These are phyloP conservation scores for Elegia similella DNA, from an alignment of 2,888 invertebrate species.

Conservation along the genomic window DNA sequence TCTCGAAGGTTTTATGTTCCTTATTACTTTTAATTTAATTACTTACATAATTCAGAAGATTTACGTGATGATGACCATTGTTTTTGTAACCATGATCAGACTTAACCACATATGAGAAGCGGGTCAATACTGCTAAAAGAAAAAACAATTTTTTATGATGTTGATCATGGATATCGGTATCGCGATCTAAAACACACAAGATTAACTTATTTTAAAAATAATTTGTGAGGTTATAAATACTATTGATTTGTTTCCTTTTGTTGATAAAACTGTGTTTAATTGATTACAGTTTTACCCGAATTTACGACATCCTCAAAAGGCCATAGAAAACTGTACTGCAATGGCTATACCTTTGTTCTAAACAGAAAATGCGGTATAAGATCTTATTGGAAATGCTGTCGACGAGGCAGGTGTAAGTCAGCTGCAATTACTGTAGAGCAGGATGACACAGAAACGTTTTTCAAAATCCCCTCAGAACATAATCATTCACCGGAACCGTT, in stretches of 20 bases:
- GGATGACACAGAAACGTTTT: not conserved
- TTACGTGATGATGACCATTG: too few relatives aligned
- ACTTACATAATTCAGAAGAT: too few relatives aligned
- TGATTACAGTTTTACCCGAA: slow-evolving; percentile 8
- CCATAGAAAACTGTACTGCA: not conserved
- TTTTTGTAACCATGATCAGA: too few relatives aligned
- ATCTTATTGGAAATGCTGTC: not conserved
- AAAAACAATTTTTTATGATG: too few relatives aligned
- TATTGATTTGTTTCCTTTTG: not conserved
- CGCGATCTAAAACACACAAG: too few relatives aligned
- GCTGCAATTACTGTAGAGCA: not conserved
- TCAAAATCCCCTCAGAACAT: not conserved
- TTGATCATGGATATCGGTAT: too few relatives aligned
- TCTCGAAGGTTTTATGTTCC: too few relatives aligned
- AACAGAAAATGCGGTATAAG: not conserved
- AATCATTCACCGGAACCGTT: slow-evolving; percentile 3
- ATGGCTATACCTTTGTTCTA: not conserved
- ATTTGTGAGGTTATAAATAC: too few relatives aligned
- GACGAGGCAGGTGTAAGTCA: not conserved
- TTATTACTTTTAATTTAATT: too few relatives aligned
- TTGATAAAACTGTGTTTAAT: not conserved
- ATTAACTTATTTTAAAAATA: too few relatives aligned
- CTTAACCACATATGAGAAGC: too few relatives aligned
- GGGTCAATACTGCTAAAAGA: too few relatives aligned
- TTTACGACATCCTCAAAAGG: not conserved